Percentiles rank a stretch among this genome's conserved stretches.
Conservation (phyloP, 2,797 vertebrate species). For the Cynopterus sphinx region DNA sequence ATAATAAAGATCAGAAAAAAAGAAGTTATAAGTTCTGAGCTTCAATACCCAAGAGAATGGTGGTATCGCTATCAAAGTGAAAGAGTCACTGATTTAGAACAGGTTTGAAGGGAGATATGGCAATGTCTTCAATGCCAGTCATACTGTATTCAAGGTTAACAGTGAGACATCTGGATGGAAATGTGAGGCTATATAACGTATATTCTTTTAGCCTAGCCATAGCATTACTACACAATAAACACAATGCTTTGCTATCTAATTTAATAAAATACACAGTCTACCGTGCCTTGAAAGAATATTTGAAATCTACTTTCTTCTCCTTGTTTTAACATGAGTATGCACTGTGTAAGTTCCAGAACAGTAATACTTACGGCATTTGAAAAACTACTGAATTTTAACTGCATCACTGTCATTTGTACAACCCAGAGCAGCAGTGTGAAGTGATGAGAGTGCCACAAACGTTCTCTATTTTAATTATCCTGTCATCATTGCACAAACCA, state of each 20-base stretch:
- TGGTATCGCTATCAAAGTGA: not conserved
- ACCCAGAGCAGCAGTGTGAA: not conserved
- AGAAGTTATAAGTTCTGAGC: constrained; percentile 14
- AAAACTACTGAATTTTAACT: not conserved
- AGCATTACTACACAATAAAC: not conserved
- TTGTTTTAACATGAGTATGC: not conserved
- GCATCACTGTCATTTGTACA: not conserved
- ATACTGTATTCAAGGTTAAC: not conserved
- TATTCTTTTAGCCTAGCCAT: not conserved
- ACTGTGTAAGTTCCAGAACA: not conserved
- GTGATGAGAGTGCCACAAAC: not conserved
- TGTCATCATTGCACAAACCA: not conserved
- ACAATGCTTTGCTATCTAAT: not conserved
- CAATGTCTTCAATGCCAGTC: not conserved
- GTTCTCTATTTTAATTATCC: not conserved
- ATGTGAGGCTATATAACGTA: not conserved
- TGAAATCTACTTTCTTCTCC: not conserved
- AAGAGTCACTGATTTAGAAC: constrained; percentile 4
- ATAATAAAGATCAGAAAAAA: not conserved
- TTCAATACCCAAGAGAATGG: not conserved
- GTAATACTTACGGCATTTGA: not conserved
- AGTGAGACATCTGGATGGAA: not conserved
- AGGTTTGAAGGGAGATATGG: not conserved
- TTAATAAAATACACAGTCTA: constrained; percentile 9
- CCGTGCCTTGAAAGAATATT: not conserved